Evolutionary conservation across 2,888 invertebrate genomes (phyloP), one percentile per base, ranked within the genome.

Genomic region (Timema cristinae): DNA sequence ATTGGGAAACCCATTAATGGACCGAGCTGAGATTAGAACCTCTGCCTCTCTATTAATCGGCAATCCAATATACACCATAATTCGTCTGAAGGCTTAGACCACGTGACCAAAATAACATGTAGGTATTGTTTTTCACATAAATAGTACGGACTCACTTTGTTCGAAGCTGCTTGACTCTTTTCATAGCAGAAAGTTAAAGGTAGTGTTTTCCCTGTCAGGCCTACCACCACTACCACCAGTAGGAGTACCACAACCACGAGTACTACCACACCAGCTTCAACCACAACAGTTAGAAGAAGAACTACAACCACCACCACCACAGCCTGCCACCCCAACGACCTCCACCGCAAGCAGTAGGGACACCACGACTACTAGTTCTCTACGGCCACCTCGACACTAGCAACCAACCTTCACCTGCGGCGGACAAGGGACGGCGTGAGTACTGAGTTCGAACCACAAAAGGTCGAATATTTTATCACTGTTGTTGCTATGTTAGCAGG

Each of bases 151-250:
- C 32, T 32, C 32, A 32, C 1, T 32, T 2, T 32, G 32, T 32
- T 32, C 32, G 32, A 32, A 32, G 32, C 32, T 32, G 32, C 32
- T 32, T 32, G 32, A 32, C 32, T 32, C 32, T 4, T 32, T 4
- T 32, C 32, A 32, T 32, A 32, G 32, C 32, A 1, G 32, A 32
- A 32, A 32, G 32, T 32, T 32, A 32, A 32, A 32, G 32, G 32
- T 32, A 4, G 32, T 32, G 32, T 32, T 32, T 16, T 48, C 7
- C 32, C 63, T 32, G 56, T 56, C 13, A 11, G 8, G 15, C 7
- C 13, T 16, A 85, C 85, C 0, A 85, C 84, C 0, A 85, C 86
- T 0, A 83, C 80, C 68, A 79, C 79, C 54, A 77, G 77, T n/a
- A 76, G 74, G 50, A 79, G 79, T n/a, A 75, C 75, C 54, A 76